phyloP scores from a whole-genome alignment of 2,113 vertebrate species.

The Ptyas mucosa region DNA sequence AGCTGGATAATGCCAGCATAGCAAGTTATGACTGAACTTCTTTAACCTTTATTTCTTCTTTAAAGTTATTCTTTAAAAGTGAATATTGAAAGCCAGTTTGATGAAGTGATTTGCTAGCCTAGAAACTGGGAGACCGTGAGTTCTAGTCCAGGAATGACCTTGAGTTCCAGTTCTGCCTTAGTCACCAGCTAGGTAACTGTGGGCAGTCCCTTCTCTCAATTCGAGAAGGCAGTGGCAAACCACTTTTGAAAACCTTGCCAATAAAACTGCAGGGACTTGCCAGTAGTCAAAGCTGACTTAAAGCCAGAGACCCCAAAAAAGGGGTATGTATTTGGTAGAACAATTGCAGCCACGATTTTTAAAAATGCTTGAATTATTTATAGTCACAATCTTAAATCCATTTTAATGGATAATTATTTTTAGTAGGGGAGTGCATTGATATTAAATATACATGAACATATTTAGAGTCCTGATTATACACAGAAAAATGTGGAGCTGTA shows the following conservation, averaged over 20 bases:
- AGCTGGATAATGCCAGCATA: background rate
- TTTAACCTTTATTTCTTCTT: background rate
- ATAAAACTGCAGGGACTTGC: background rate
- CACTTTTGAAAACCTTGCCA: background rate
- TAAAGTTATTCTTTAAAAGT: background rate
- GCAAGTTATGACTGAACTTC: background rate
- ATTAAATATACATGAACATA: constrained; percentile 18
- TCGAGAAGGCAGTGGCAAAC: background rate
- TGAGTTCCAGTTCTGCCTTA: background rate
- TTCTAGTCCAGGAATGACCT: background rate
- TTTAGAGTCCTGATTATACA: background rate
- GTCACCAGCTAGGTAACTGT: background rate
- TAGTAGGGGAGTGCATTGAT: background rate
- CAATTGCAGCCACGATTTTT: background rate
- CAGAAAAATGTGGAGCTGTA: background rate
- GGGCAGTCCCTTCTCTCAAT: background rate
- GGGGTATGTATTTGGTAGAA: background rate
- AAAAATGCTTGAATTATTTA: constrained; percentile 11
- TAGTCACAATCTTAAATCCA: background rate
- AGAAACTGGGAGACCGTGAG: background rate
- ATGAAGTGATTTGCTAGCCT: background rate
- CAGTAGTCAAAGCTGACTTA: background rate
- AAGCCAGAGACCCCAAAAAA: background rate
- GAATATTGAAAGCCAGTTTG: background rate
- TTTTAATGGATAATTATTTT: constrained; percentile 18